Base-by-base conservation (phyloP, 2,888 invertebrate genomes). In the Drosophila quinaria region DNA sequence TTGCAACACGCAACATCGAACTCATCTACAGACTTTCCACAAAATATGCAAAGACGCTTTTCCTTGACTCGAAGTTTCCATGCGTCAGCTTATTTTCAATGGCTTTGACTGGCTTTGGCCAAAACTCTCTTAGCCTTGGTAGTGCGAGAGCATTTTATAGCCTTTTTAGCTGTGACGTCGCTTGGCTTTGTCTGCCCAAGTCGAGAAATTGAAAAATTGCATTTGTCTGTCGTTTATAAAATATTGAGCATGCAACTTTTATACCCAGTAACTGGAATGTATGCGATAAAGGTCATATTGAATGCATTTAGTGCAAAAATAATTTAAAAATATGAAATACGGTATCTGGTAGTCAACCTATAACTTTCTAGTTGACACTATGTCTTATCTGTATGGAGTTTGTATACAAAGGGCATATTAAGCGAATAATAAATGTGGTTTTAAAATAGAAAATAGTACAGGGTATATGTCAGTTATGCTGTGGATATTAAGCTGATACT, bases 201-300 rank as follows among this genome's bases (percentile, higher is more conserved):
- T 59, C 49, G 44, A 51, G 74, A 85, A 84, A 85, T 89, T 89
- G 85, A 89, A 89, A 85, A 89, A 85, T 84, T 81, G 89, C 87
- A 49, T 84, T 87, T 70, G 79, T 82, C 83, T 74, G 80, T 59
- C 64, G 80, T 42, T 81, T 73, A 73, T 85, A 85, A 82, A 73
- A 87, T 87, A 82, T 82, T 81, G 85, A 87, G 63, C 69, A 74
- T 50, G 74, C 55, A 42, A 62, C 39, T 51, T 58, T 31, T 11
- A 54, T 25, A 49, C 54, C 54, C 54, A 47, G 8, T 13, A 4
- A 49, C 5, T 49, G 3, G 6, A 49, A 22, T 2, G 4, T 10
- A 1, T 22, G 3, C 10, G 25, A 1, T 1, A 9, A 1, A 2
- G 47, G 47, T 37, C 11, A 13, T 55, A 1, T 13, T 11, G 6